These are phyloP conservation scores for Cirrhinus mrigala DNA, from an alignment of 2,797 vertebrate genomes.

Conservation along the genomic window DNA sequence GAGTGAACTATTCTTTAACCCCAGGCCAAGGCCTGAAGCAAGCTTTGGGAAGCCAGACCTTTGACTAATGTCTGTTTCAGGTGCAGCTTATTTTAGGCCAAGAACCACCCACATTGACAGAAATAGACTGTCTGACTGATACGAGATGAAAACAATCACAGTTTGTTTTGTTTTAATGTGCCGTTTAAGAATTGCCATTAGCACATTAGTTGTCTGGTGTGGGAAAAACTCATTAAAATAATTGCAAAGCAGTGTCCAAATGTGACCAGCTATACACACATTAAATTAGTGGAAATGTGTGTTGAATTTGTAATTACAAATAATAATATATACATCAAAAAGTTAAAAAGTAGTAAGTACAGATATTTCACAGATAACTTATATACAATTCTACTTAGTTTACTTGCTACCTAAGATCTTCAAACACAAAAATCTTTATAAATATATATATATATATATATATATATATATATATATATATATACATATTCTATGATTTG, in stretches of 20 bases:
- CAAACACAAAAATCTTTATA: background rate
- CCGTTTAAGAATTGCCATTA: background rate
- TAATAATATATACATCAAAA: background rate
- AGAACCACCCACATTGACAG: background rate
- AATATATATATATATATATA: no score
- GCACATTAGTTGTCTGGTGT: background rate
- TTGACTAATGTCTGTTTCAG: background rate
- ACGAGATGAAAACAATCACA: background rate
- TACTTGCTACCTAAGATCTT: background rate
- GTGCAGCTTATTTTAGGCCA: background rate
- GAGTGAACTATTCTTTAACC: background rate
- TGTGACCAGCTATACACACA: background rate
- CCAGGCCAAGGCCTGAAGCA: background rate
- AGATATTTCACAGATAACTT: background rate
- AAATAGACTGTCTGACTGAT: background rate
- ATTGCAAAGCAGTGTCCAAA: constrained; percentile 1
- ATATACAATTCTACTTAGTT: background rate
- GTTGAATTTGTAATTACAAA: background rate
- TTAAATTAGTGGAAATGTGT: background rate
- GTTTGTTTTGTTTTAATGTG: background rate
- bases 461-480: background rate
- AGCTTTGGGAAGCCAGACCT: background rate
- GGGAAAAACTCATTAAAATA: constrained; percentile 6
- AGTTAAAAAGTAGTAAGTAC: background rate
- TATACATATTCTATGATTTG: background rate